A percentile compares a stretch with the other conserved stretches of the same genome.
Conservation (phyloP, 2,113 vertebrate species). For the Hypomesus transpacificus region DNA sequence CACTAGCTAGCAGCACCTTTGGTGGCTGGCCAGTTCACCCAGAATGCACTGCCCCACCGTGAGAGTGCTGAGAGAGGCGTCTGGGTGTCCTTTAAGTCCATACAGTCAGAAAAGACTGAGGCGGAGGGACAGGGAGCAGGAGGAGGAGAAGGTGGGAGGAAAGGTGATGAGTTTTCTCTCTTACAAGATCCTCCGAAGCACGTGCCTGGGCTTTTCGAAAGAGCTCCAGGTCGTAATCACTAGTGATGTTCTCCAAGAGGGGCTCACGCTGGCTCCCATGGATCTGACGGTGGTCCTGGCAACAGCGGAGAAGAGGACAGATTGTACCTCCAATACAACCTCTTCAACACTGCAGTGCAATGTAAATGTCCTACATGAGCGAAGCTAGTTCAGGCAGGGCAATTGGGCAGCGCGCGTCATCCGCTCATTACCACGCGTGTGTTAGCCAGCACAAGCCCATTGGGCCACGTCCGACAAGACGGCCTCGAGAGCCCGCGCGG, state of each 20-base stretch:
- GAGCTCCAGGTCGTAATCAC: conserved; percentile 97
- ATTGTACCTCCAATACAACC: background rate
- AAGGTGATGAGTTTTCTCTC: conserved; percentile 71
- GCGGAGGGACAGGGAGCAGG: background rate
- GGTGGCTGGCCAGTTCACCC: background rate
- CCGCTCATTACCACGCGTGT: too few species aligned
- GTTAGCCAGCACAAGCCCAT: too few species aligned
- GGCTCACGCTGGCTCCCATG: conserved; percentile 89
- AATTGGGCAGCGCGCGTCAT: too few species aligned
- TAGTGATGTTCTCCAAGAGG: conserved; percentile 96
- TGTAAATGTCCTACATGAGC: too few species aligned
- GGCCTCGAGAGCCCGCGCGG: too few species aligned
- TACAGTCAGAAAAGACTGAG: background rate
- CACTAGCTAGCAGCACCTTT: background rate
- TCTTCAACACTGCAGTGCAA: too few species aligned
- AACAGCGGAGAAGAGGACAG: background rate
- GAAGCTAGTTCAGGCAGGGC: too few species aligned
- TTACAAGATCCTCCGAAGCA: conserved; percentile 96
- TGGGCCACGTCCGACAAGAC: too few species aligned
- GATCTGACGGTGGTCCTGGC: conserved; percentile 87
- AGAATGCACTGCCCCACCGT: background rate
- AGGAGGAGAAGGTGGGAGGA: conserved; percentile 15
- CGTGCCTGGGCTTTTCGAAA: conserved; percentile 97
- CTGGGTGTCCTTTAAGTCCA: background rate
- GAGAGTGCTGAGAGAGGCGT: background rate